Percentiles rank a stretch among this genome's conserved stretches.
Evolutionary conservation across 2,797 vertebrate genomes (phyloP).

Genomic region (Typhlichthys subterraneus): DNA sequence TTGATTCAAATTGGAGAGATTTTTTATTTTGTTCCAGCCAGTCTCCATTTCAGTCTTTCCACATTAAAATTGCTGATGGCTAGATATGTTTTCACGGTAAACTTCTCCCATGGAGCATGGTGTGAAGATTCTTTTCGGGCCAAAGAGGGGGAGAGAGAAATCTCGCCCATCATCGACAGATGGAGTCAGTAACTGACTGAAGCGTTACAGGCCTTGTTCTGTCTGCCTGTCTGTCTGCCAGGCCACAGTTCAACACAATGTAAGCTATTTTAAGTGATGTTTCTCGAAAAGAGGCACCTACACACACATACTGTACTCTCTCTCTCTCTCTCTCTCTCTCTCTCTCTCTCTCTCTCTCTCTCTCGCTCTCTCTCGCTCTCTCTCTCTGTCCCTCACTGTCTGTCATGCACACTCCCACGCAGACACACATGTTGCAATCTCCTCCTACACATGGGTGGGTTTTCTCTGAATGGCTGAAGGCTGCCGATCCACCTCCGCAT

Average conservation of each 20-base stretch:
- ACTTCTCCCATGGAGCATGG: background rate
- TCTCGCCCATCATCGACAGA: conserved; percentile 45
- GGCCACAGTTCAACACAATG: conserved; percentile 21
- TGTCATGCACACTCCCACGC: conserved; percentile 1
- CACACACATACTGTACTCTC: background rate
- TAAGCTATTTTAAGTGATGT: conserved; percentile 14
- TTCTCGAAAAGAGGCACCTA: background rate
- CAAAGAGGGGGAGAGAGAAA: background rate
- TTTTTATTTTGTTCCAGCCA: too few species aligned
- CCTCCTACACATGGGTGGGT: background rate
- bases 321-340: background rate
- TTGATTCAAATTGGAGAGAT: too few species aligned
- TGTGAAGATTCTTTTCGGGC: background rate
- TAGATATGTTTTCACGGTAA: background rate
- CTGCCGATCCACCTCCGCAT: conserved; percentile 23
- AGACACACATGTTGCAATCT: conserved; percentile 7
- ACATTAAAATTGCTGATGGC: too few species aligned
- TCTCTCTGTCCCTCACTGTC: background rate
- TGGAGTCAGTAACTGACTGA: conserved; percentile 45
- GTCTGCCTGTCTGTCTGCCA: conserved; percentile 17
- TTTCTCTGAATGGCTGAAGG: conserved; percentile 33
- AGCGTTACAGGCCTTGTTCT: conserved; percentile 35
- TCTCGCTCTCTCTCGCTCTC: background rate
- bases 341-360: background rate
- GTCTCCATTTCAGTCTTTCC: too few species aligned